phyloP scores from a whole-genome alignment of 1,140 invertebrate species.

The Mya arenaria region DNA sequence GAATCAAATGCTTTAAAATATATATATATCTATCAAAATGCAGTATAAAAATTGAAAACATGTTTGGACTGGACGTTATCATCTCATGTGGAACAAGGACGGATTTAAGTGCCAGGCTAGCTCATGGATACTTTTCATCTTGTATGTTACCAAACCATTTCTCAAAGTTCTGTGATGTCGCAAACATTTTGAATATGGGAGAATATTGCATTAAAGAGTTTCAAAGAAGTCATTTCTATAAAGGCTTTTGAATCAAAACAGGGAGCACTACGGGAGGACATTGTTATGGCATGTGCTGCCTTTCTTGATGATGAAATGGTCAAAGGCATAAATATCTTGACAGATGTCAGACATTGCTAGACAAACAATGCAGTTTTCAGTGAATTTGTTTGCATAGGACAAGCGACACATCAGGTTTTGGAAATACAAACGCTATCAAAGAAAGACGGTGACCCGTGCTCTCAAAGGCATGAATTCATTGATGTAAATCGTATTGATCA shows the following conservation, averaged over 20 bases:
- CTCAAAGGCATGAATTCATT: conserved; percentile 8
- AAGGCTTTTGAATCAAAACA: too few species aligned
- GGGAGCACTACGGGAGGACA: background rate
- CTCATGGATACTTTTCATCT: background rate
- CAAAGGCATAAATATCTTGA: background rate
- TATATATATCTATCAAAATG: background rate
- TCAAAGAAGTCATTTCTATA: too few species aligned
- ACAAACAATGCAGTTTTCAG: too few species aligned
- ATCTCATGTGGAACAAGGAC: background rate
- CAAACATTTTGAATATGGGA: too few species aligned
- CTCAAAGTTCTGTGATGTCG: too few species aligned
- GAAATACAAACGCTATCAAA: background rate
- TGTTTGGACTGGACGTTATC: background rate
- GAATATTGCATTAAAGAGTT: too few species aligned
- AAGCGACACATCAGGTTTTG: too few species aligned
- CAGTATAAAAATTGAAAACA: background rate
- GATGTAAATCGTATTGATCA: background rate
- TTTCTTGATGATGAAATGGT: background rate
- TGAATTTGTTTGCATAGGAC: too few species aligned
- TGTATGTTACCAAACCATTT: too few species aligned
- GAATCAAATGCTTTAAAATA: background rate
- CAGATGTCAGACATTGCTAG: too few species aligned
- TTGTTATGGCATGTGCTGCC: background rate
- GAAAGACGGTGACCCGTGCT: background rate
- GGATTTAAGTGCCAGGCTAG: background rate